Base-by-base conservation (phyloP, 2,888 invertebrate species). In the Plebejus melissa region DNA sequence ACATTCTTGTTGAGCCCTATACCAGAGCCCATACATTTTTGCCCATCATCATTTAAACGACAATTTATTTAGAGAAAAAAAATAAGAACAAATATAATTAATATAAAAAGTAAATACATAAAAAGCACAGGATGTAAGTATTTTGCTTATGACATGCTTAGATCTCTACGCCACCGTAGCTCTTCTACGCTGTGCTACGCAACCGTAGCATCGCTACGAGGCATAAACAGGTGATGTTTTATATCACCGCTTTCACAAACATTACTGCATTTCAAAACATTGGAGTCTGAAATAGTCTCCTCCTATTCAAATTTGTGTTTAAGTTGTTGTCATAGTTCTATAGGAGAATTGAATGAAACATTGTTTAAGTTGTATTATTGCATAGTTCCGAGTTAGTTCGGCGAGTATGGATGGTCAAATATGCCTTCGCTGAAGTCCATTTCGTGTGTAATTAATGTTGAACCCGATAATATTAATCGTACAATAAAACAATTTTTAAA, bases 291-390 rank as follows among this genome's bases (percentile, higher is more conserved):
- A 75, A 71, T 75, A 74, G 69, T 74, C 74, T 74, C 65, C 22
- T 71, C 58, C 57, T 46, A 70, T 75, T 75, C 54, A 69, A 75
- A 75, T 77, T 77, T 75, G 76, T 77, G 69, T 75, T 74, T 50
- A 70, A 77, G 76, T 77, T 76, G 76, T 76, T 76, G 76, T 75
- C 77, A 78, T 74, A 80, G 77, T 79, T 79, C 54, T 71, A 38
- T 32, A 41, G 57, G 74, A 71, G 78, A 79, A 77, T 78, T 78
- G 78, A 78, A 77, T 78, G 77, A 77, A 79, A 78, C 78, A 79
- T 80, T 80, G 80, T 80, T 78, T 76, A 69, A 69, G 60, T 76
- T 70, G 76, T 77, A 77, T 79, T 77, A 75, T 76, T 78, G 78
- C 79, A 80, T 80, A 79, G 80, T 80, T 80, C 76, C 32, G 54